Base-by-base conservation (phyloP, 2,113 vertebrate species). In the Pangasianodon hypophthalmus region DNA sequence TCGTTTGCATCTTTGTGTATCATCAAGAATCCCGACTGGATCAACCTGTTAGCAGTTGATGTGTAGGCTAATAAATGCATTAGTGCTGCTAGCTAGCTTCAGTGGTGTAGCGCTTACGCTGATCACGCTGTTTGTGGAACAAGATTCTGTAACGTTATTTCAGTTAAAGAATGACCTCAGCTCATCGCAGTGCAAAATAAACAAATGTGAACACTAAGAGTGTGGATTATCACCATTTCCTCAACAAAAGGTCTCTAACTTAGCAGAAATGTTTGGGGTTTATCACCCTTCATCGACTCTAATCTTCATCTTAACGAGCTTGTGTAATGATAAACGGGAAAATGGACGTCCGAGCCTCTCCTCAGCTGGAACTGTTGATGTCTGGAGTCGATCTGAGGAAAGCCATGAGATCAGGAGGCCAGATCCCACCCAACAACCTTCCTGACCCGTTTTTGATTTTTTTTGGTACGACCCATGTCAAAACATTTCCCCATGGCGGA, bases 401-500 rank as follows among this genome's bases (percentile, higher is more conserved):
- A 81, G 79, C 79, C 79, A 54, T 81, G 50, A 81, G 79, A 81
- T 81, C 79, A 81, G 79, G 79, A 81, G 79, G 41, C 79, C 50
- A 54, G 6, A 32, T 29, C 79, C 50, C 48, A 54, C 79, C 50
- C 48, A 54, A 19, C 79, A 52, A 81, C 79, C 50, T 32, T 81
- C 50, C 29, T 54, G 79, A 54, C 79, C 79, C 79, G 29, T 18
- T 29, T 80, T 80, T 80, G 79, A 81, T n/a, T 54, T 54, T 54
- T 54, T 77, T 75, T n/a, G 46, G 71, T 80, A 52, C 11, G 77
- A 80, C 46, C 77, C 77, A 54, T 11, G 48, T 80, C 48, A 80
- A 80, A 80, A 80, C 46, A 80, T 80, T 52, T 80, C 77, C 77
- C 77, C 77, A 50, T 32, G 79, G 79, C 48, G 8, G 50, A 81